Percentiles rank a stretch among this genome's conserved stretches.
Evolutionary conservation across 2,888 invertebrate species (phyloP).

Genomic region (Chaetogeoica ovagalla): DNA sequence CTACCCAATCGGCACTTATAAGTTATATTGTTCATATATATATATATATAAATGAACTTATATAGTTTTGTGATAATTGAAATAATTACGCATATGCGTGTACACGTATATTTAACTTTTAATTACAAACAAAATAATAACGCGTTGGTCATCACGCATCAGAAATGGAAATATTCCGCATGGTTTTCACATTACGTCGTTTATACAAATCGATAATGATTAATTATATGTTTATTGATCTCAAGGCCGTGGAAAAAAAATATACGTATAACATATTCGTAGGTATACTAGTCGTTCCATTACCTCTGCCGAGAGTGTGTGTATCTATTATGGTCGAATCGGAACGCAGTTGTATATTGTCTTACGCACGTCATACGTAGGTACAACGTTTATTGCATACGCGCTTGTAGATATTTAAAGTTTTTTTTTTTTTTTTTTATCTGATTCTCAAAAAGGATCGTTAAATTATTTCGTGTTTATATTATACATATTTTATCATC

Average conservation of each 20-base stretch:
- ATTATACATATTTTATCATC: background rate
- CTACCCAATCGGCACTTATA: no score
- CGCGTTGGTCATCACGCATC: background rate
- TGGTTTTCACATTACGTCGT: background rate
- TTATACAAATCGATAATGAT: background rate
- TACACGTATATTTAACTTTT: no score
- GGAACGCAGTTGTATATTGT: background rate
- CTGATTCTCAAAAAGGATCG: slow-evolving; percentile 1
- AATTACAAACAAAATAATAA: background rate
- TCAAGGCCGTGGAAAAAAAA: slow-evolving; percentile 1
- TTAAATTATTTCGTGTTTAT: slow-evolving; percentile 4
- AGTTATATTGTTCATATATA: no score
- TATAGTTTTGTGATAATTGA: no score
- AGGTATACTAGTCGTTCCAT: no score
- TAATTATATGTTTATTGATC: slow-evolving; percentile 22
- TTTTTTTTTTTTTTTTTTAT: background rate
- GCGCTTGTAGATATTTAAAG: slow-evolving; percentile 1
- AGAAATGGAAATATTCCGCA: background rate
- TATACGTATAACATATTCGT: no score
- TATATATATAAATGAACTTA: no score
- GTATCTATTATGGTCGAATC: background rate
- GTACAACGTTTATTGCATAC: no score
- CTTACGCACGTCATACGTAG: background rate
- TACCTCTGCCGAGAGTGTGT: no score
- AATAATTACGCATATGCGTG: no score